Conservation (phyloP, 2,113 vertebrate genomes). For the Paradoxurus hermaphroditus region DNA sequence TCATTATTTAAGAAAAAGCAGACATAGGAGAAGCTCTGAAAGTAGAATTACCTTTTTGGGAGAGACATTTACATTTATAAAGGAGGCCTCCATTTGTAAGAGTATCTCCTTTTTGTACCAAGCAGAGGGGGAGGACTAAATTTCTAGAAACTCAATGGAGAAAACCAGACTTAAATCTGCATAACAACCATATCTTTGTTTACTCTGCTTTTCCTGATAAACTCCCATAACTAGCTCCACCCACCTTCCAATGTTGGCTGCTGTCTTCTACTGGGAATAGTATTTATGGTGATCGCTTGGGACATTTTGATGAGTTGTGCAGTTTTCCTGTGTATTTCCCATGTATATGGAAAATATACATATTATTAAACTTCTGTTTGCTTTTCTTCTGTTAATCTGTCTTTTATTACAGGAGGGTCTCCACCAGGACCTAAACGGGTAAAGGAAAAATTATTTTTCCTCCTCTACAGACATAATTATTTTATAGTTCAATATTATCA, state of each 20-base stretch:
- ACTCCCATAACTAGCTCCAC: not conserved
- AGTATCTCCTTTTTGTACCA: not conserved
- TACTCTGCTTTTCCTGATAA: not conserved
- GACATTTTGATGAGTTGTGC: not conserved
- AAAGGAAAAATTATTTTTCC: not conserved
- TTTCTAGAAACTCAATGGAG: not conserved
- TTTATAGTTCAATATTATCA: not conserved
- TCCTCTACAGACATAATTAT: not conserved
- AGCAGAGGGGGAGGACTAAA: not conserved
- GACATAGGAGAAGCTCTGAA: not conserved
- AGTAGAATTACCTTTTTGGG: not conserved
- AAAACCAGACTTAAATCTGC: not conserved
- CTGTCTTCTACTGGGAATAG: not conserved
- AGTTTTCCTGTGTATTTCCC: not conserved
- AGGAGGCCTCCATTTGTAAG: not conserved
- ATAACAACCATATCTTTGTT: not conserved
- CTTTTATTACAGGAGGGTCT: not conserved
- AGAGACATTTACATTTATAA: not conserved
- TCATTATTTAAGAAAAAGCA: not conserved
- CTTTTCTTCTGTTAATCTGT: not conserved
- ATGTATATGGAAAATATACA: not conserved
- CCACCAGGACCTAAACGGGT: not conserved
- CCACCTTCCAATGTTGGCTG: not conserved
- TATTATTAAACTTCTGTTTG: not conserved
- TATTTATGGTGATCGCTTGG: not conserved